These are phyloP conservation scores for Vanessa tameamea DNA, from an alignment of 1,140 invertebrate species.

Conservation along the genomic window DNA sequence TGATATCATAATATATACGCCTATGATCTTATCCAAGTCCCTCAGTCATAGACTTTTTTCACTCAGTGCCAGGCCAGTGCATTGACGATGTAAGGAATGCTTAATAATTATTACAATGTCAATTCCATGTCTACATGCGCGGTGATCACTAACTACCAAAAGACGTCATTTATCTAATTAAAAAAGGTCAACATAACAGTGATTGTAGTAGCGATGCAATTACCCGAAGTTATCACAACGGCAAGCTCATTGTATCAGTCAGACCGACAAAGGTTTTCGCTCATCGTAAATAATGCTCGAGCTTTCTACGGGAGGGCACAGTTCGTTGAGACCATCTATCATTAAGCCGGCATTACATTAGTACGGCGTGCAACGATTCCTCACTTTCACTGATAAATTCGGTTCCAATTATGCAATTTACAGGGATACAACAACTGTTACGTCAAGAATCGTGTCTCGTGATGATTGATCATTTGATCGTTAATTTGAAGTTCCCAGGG, in stretches of 20 bases:
- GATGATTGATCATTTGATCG: constrained; percentile 48
- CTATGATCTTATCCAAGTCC: too few relatives aligned
- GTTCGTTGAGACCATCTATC: constrained; percentile 61
- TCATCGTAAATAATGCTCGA: constrained; percentile 51
- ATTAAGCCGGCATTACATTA: constrained; percentile 62
- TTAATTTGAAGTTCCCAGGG: constrained; percentile 46
- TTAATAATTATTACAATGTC: too few relatives aligned
- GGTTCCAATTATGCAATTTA: constrained; percentile 68
- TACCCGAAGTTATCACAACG: constrained; percentile 35
- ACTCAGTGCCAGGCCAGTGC: too few relatives aligned
- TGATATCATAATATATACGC: too few relatives aligned
- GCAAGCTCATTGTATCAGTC: constrained; percentile 55
- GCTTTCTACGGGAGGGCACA: constrained; percentile 64
- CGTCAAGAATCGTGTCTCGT: constrained; percentile 50
- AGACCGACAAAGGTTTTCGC: constrained; percentile 54
- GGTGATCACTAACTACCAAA: too few relatives aligned
- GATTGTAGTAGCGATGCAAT: constrained; percentile 26
- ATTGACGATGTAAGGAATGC: too few relatives aligned
- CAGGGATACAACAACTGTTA: constrained; percentile 46
- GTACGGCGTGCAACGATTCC: constrained; percentile 57
- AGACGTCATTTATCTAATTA: too few relatives aligned
- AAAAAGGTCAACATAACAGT: background rate
- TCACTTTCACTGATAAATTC: constrained; percentile 73
- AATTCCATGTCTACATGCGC: too few relatives aligned
- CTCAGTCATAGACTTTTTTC: too few relatives aligned